Evolutionary conservation across 2,113 vertebrate species (phyloP).

Genomic region (Willisornis vidua): DNA sequence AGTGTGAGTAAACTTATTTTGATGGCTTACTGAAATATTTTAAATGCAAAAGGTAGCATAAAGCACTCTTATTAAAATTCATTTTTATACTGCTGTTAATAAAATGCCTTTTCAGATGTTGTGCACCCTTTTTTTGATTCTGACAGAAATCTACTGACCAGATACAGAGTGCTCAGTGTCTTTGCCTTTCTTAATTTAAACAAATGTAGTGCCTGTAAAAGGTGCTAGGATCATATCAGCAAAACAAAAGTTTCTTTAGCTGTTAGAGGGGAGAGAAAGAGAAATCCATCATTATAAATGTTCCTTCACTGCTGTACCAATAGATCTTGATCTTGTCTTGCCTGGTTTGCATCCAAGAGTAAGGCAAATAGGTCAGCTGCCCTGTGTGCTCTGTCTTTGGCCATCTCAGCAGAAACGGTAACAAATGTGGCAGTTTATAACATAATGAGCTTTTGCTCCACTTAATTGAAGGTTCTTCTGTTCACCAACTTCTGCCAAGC

Average conservation of each 20-base stretch:
- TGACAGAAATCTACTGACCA: conserved; percentile 23
- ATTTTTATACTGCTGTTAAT: conserved; percentile 4
- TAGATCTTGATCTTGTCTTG: conserved; percentile 37
- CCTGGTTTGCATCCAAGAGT: neutral
- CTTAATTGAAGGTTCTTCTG: neutral
- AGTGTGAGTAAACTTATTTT: conserved; percentile 29
- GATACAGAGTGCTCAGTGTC: conserved; percentile 14
- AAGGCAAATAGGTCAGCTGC: conserved; percentile 18
- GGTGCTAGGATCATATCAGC: conserved; percentile 2
- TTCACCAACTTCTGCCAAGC: neutral
- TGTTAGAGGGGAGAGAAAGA: neutral
- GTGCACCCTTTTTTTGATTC: neutral
- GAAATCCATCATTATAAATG: conserved; percentile 1
- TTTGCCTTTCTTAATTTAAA: conserved; percentile 33
- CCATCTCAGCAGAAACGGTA: neutral
- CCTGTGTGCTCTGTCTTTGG: neutral
- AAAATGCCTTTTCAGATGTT: conserved; percentile 9
- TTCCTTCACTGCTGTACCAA: neutral
- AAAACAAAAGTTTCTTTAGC: conserved; percentile 36
- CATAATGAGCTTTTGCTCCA: neutral
- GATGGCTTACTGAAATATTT: conserved; percentile 33
- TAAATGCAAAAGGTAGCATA: neutral
- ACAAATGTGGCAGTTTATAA: neutral
- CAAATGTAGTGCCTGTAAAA: conserved; percentile 25
- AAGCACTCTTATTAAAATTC: neutral